phyloP scores from a whole-genome alignment of 30 jellyfish, hydroid and myxozoan species.

The Aurelia aurita complex sp. Pacific region DNA sequence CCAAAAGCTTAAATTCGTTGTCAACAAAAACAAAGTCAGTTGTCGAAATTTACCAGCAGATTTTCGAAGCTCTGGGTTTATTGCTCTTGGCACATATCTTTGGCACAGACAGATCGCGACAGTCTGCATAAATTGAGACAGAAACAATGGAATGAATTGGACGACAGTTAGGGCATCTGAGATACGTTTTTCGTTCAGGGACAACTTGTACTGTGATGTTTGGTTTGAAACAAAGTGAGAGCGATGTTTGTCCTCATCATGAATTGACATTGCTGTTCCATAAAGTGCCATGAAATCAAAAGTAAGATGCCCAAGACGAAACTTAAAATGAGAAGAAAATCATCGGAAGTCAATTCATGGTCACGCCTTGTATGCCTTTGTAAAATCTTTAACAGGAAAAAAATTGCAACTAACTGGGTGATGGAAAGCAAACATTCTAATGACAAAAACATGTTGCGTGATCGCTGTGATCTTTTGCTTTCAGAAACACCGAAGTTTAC shows the following conservation, averaged over 20 bases:
- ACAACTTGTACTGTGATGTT: not conserved
- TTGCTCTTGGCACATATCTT: not conserved
- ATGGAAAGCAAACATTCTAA: not conserved
- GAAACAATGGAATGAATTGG: not conserved
- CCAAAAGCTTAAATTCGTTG: constrained; percentile 21
- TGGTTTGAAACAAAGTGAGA: not conserved
- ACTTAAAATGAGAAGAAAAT: not conserved
- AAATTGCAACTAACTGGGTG: not conserved
- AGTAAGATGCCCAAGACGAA: constrained; percentile 4
- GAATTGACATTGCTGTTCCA: constrained; percentile 3
- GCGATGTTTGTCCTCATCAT: not conserved
- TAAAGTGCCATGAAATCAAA: constrained; percentile 6
- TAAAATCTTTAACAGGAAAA: not conserved
- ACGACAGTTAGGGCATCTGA: not conserved
- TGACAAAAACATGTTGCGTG: not conserved
- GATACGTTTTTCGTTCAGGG: too few species aligned
- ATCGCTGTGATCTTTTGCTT: not conserved
- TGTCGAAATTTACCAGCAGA: constrained; percentile 22
- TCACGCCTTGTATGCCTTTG: not conserved
- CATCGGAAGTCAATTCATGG: not conserved
- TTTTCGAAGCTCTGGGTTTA: not conserved
- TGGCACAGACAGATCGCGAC: constrained; percentile 3
- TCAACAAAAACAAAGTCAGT: constrained; percentile 4
- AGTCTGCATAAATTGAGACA: not conserved
- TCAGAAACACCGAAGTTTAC: constrained; percentile 7